Evolutionary conservation across 2,888 invertebrate genomes (phyloP), one percentile per base, ranked within the genome.

Genomic region (Siphlonurus alternatus): DNA sequence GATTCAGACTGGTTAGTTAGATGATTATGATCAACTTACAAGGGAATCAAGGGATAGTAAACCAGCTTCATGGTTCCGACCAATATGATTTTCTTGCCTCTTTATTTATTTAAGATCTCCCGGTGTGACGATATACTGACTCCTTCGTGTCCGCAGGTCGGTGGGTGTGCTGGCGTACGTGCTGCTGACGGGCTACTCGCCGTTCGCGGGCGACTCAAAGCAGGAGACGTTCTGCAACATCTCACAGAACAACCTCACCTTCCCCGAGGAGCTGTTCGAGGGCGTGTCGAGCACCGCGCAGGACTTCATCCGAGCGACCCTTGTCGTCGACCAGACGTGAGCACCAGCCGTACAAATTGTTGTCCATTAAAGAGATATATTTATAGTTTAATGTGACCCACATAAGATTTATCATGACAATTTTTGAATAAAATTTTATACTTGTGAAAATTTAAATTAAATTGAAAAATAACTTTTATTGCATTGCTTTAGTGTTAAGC

Each of bases 141-240:
- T n/a, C n/a, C n/a, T n/a, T 38, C 15, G n/a, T 23, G 25, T 10
- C 64, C 59, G 1, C 65, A 78, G 78, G 79, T 95, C 95, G 67
- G 85, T 96, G 70, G 97, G 97, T 66, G 95, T 97, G 59, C 79
- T 97, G 72, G 86, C 93, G 53, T 97, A 97, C 79, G 96, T 96
- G 51, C 83, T 97, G 70, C 79, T 97, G 68, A 93, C 93, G 70
- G 95, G 96, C 64, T 94, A 89, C 77, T 93, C 95, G 64, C 97
- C 96, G 25, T 97, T 97, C 77, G 93, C 93, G 65, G 95, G 94
- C 65, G 93, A 95, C 76, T 91, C 89, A 68, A 95, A 95, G 77
- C 95, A 96, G 80, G 93, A 96, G 80, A 97, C 97, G 64, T 96
- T 93, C 81, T 88, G 93, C 73, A 97, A 97, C 80, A 97, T 97